A percentile compares a stretch with the other conserved stretches of the same genome.
Evolutionary conservation across 2,113 vertebrate species (phyloP).

Genomic region (Camelus dromedarius): DNA sequence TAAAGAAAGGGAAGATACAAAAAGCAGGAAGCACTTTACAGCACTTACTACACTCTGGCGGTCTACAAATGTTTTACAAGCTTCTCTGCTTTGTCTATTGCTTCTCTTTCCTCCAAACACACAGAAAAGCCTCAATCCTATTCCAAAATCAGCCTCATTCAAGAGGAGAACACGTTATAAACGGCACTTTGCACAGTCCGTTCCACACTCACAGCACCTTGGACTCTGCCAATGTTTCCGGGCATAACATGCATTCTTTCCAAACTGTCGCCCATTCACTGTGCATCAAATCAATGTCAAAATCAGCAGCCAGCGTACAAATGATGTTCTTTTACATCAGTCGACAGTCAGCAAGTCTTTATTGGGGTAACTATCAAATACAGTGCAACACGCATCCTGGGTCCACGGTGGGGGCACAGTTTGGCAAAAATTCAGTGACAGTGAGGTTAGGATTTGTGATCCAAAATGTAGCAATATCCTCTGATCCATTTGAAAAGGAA

Average conservation of each 20-base stretch:
- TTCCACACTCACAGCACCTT: conserved; percentile 4
- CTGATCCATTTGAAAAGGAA: background rate
- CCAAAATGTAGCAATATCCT: background rate
- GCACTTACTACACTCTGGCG: background rate
- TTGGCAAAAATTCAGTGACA: background rate
- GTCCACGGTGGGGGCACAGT: background rate
- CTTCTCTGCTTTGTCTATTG: conserved; percentile 35
- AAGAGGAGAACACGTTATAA: background rate
- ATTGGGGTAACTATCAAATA: background rate
- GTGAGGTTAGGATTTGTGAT: background rate
- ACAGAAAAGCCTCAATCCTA: background rate
- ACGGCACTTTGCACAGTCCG: background rate
- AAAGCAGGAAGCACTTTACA: conserved; percentile 65
- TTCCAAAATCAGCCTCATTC: background rate
- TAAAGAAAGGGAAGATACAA: conserved; percentile 37
- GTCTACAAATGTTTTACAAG: conserved; percentile 55
- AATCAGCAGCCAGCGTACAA: background rate
- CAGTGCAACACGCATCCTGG: background rate
- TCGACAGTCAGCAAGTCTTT: background rate
- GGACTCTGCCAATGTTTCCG: background rate
- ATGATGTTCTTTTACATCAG: background rate
- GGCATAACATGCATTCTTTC: conserved; percentile 52
- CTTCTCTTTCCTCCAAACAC: conserved; percentile 27
- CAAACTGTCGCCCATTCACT: conserved; percentile 41
- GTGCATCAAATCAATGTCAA: background rate